phyloP scores from a whole-genome alignment of 2,113 vertebrate genomes.

The Noctilio leporinus region DNA sequence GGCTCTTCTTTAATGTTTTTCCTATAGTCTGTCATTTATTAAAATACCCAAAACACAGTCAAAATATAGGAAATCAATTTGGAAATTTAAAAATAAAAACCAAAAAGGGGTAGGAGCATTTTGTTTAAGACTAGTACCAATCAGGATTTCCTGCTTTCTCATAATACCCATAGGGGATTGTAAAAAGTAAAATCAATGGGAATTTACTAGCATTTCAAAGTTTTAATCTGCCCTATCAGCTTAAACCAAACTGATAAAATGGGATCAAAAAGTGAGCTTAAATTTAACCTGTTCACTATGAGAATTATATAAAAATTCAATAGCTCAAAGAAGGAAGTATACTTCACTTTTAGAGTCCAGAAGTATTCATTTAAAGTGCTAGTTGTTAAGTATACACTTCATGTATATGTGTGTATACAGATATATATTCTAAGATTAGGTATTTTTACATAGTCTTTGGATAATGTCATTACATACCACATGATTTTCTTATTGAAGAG shows the following conservation, averaged over 20 bases:
- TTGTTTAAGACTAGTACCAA: not conserved
- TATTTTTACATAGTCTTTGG: not conserved
- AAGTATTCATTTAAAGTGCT: not conserved
- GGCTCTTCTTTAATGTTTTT: not conserved
- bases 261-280: not conserved
- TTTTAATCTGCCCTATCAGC: not conserved
- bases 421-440: not conserved
- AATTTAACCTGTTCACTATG: not conserved
- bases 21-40: not conserved
- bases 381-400: too few relatives aligned
- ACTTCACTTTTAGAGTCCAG: not conserved
- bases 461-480: slow-evolving; percentile 22
- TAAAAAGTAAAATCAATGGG: slow-evolving; percentile 36
- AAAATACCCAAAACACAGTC: not conserved
- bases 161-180: not conserved
- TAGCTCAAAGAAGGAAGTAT: not conserved
- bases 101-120: not conserved
- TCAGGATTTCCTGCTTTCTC: not conserved
- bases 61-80: slow-evolving; percentile 25
- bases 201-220: slow-evolving; percentile 39
- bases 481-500: slow-evolving; percentile 8
- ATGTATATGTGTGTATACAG: too few relatives aligned
- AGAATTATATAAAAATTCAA: slow-evolving; percentile 1
- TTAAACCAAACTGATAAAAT: slow-evolving; percentile 14
- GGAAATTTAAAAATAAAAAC: slow-evolving; percentile 44